A percentile compares a stretch with the other conserved stretches of the same genome.
These are phyloP conservation scores for Lithophane socia DNA, from an alignment of 2,888 invertebrate species.

Conservation along the genomic window DNA sequence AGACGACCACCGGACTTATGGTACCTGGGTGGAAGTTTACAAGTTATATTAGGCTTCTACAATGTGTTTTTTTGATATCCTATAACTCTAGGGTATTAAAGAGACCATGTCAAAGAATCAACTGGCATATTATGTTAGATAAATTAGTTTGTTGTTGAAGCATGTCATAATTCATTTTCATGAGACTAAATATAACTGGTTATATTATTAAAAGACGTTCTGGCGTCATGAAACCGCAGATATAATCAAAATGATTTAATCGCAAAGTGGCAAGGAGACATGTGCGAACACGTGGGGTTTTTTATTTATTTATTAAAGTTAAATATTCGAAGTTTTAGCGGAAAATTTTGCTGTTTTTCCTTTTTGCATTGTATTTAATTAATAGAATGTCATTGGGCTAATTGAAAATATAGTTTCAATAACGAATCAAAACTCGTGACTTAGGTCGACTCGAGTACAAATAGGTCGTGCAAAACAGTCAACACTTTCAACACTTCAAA, in stretches of 20 bases:
- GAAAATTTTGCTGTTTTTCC: too few relatives aligned
- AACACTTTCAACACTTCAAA: neutral
- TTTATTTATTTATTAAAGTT: neutral
- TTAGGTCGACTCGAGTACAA: neutral
- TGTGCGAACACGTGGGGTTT: neutral
- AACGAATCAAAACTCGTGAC: neutral
- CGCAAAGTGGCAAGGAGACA: neutral
- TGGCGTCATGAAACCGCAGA: slow-evolving; percentile 10
- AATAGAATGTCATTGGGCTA: neutral
- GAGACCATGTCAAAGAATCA: too few relatives aligned
- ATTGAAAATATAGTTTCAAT: slow-evolving; percentile 17
- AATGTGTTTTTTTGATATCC: too few relatives aligned
- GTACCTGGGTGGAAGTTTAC: slow-evolving; percentile 80
- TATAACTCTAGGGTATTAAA: too few relatives aligned
- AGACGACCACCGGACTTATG: slow-evolving; percentile 88
- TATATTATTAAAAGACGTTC: neutral
- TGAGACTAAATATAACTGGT: neutral
- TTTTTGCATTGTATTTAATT: neutral
- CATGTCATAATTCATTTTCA: neutral
- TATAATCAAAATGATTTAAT: slow-evolving; percentile 1
- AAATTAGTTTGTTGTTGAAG: neutral
- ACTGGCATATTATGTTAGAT: too few relatives aligned
- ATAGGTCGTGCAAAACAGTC: neutral
- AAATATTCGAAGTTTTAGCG: neutral
- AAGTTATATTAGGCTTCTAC: neutral